Evolutionary conservation across 2,113 vertebrate species (phyloP).

Genomic region (Cercopithecus mona): DNA sequence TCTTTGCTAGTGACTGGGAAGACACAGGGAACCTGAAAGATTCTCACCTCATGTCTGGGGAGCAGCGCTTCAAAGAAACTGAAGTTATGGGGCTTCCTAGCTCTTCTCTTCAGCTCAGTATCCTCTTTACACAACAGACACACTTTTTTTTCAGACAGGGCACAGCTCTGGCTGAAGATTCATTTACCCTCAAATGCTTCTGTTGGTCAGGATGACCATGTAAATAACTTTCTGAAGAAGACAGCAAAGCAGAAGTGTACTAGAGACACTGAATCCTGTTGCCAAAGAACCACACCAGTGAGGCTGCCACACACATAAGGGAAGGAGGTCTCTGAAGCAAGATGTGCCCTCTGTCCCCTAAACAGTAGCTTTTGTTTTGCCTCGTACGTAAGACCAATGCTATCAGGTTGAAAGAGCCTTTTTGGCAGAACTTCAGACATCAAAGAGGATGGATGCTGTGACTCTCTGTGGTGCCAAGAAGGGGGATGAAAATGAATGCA

Average conservation of each 20-base stretch:
- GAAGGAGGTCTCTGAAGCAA: not conserved
- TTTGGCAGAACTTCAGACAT: not conserved
- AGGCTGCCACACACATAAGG: accelerated
- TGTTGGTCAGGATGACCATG: not conserved
- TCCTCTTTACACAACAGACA: not conserved
- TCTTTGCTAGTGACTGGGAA: not conserved
- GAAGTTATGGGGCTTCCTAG: too few relatives aligned
- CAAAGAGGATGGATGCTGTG: not conserved
- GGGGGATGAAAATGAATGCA: not conserved
- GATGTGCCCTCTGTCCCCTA: not conserved
- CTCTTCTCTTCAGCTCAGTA: not conserved
- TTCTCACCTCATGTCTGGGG: not conserved
- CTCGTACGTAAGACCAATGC: not conserved
- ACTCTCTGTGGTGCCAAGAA: not conserved
- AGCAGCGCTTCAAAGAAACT: not conserved
- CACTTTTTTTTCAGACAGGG: not conserved
- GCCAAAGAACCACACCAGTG: too few relatives aligned
- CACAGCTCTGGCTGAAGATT: not conserved
- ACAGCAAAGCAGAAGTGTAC: not conserved
- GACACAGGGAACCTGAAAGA: not conserved
- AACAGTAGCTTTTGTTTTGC: not conserved
- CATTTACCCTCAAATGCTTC: not conserved
- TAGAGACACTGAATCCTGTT: not conserved
- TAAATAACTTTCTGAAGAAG: not conserved
- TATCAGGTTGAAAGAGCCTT: not conserved